Conservation (phyloP, 2,113 vertebrate species). For the Uria aalge region DNA sequence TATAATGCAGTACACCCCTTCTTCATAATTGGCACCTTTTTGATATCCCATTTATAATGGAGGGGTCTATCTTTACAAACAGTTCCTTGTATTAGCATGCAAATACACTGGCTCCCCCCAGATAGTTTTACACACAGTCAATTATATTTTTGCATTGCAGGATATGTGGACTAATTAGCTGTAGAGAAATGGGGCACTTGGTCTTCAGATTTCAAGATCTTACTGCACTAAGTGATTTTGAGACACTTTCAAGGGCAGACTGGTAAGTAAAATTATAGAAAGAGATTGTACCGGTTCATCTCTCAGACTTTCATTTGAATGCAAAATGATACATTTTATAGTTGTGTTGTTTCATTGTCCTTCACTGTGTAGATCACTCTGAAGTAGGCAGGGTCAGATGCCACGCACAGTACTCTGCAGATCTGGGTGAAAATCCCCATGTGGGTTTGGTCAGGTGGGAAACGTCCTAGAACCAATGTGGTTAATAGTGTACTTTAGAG, state of each 20-base stretch:
- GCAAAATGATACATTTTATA: background rate
- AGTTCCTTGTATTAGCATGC: slow-evolving; percentile 16
- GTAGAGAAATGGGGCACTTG: slow-evolving; percentile 9
- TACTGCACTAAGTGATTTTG: slow-evolving; percentile 3
- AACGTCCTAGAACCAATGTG: background rate
- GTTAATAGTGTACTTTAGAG: background rate
- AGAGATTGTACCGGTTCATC: background rate
- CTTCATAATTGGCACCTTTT: slow-evolving; percentile 45
- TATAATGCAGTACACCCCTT: slow-evolving; percentile 22
- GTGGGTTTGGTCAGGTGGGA: background rate
- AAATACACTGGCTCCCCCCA: slow-evolving; percentile 37
- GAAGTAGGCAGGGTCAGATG: background rate
- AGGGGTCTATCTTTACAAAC: slow-evolving; percentile 25
- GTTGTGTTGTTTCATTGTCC: background rate
- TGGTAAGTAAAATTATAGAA: background rate
- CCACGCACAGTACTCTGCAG: background rate
- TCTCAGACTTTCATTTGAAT: background rate
- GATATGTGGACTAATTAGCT: slow-evolving; percentile 14
- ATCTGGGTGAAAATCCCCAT: background rate
- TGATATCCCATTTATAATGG: slow-evolving; percentile 27
- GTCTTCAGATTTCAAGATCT: slow-evolving; percentile 44
- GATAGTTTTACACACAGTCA: slow-evolving; percentile 43
- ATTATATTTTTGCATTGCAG: slow-evolving; percentile 32
- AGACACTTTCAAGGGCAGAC: slow-evolving; percentile 21
- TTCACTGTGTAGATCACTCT: background rate